These are phyloP conservation scores for Hypena proboscidalis DNA, from an alignment of 2,888 invertebrate species.

Conservation along the genomic window DNA sequence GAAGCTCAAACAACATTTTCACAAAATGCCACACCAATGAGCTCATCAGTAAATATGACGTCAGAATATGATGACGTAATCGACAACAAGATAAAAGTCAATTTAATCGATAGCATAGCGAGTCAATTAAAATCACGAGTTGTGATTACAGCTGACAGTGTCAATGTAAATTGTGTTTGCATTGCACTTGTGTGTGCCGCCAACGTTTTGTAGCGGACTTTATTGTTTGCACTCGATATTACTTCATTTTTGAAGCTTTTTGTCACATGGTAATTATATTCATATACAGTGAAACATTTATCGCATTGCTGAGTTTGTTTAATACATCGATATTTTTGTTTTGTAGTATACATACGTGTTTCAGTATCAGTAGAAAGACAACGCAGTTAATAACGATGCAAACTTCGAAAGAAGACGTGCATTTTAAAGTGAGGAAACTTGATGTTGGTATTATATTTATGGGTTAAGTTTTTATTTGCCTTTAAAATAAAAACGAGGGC, in stretches of 20 bases:
- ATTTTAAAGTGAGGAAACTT: no score
- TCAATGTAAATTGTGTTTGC: conserved; percentile 60
- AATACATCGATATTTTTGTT: no score
- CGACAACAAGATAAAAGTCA: conserved; percentile 32
- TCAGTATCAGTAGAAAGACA: no score
- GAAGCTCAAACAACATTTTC: no score
- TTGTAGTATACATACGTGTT: no score
- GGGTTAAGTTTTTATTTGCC: no score
- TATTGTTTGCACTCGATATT: conserved; percentile 19
- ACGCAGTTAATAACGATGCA: no score
- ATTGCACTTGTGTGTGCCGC: conserved; percentile 32
- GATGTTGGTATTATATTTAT: no score
- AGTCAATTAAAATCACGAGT: conserved; percentile 53
- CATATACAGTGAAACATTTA: no score
- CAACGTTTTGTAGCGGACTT: conserved; percentile 33
- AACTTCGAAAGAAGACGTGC: no score
- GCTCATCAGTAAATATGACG: conserved; percentile 15
- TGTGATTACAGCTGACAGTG: conserved; percentile 49
- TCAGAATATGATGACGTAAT: conserved; percentile 28
- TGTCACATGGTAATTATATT: not conserved
- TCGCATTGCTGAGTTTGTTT: no score
- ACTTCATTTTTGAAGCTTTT: conserved; percentile 14
- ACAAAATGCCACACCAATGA: conserved; percentile 6
- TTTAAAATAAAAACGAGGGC: no score
- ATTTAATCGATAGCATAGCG: conserved; percentile 44